phyloP scores from a whole-genome alignment of 37 sponge, comb jelly and placozoan genomes.

The Beroe ovata region DNA sequence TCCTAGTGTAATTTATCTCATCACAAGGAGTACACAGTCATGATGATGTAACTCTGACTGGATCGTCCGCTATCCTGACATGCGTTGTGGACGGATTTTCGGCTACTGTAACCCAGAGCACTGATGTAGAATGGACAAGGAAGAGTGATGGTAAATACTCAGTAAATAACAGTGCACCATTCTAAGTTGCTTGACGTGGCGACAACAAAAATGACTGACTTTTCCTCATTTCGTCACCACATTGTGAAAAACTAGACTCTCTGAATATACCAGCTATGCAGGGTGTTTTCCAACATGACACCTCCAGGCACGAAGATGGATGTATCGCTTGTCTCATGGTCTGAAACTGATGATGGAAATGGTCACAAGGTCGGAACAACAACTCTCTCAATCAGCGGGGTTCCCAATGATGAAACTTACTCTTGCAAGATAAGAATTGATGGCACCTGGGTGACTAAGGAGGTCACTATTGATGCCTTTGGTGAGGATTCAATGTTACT shows the following conservation, averaged over 20 bases:
- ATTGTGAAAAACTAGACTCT: no score
- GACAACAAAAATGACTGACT: no score
- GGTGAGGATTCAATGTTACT: not conserved
- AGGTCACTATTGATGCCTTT: not conserved
- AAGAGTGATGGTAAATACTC: no score
- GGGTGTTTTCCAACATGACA: no score
- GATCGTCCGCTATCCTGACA: not conserved
- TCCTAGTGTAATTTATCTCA: no score
- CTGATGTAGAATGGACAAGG: not conserved
- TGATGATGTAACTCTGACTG: not conserved
- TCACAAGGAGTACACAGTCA: not conserved
- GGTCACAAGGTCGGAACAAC: not conserved
- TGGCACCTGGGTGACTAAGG: not conserved
- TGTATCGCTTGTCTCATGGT: not conserved
- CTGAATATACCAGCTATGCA: no score
- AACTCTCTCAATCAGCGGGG: not conserved
- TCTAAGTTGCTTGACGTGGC: no score
- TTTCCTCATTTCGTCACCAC: no score
- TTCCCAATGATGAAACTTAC: not conserved
- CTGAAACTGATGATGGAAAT: not conserved
- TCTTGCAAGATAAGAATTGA: not conserved
- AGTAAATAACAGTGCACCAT: no score
- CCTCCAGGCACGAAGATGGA: no score
- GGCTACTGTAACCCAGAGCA: not conserved
- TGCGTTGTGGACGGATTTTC: not conserved